Percentiles rank a stretch among this genome's conserved stretches.
Conservation (phyloP, 2,113 vertebrate genomes). For the Plectropomus leopardus region DNA sequence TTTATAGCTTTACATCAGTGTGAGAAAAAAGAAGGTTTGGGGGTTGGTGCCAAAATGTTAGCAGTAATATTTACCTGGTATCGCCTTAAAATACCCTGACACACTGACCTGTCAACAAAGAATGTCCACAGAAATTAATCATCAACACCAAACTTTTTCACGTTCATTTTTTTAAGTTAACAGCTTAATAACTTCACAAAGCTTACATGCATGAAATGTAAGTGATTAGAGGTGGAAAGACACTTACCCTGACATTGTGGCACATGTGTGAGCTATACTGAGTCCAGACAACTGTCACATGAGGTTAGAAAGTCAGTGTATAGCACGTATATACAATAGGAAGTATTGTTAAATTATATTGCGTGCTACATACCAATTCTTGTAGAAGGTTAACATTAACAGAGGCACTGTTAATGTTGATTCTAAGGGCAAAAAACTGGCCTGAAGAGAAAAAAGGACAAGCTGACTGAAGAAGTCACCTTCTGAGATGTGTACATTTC, state of each 20-base stretch:
- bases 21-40: not conserved
- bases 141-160: not conserved
- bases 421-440: constrained; percentile 53
- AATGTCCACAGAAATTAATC: not conserved
- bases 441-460: constrained; percentile 47
- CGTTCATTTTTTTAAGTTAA: not conserved
- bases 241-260: constrained; percentile 35
- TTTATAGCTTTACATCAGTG: not conserved
- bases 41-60: not conserved
- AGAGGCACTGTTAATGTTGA: constrained; percentile 8
- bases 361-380: constrained; percentile 40
- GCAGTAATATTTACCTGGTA: constrained; percentile 49
- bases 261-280: rapidly evolving
- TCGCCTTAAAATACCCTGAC: not conserved
- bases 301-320: constrained; percentile 13
- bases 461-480: too few relatives aligned
- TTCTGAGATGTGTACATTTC: not conserved
- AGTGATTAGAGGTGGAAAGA: constrained; percentile 5
- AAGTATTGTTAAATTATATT: not conserved
- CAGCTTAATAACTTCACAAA: not conserved
- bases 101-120: constrained; percentile 41
- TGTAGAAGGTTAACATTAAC: not conserved
- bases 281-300: constrained; percentile 37
- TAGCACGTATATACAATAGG: not conserved
- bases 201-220: not conserved